Conservation (phyloP, 2,797 vertebrate species). For the Lithobates sylvaticus region DNA sequence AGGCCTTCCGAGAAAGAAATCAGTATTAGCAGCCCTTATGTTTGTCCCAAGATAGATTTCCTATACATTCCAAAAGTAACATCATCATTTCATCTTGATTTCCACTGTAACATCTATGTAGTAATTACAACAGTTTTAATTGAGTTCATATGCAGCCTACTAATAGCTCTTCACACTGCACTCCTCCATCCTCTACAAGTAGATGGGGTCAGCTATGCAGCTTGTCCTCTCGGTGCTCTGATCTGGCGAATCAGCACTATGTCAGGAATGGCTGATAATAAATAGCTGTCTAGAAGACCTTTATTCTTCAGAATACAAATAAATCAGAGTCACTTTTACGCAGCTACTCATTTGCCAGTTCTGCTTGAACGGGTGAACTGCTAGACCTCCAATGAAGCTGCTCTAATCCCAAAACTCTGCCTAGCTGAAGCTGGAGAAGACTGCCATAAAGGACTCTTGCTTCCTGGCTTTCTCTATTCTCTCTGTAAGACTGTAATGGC, state of each 20-base stretch:
- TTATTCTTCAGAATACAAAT: conserved; percentile 77
- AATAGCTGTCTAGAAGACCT: conserved; percentile 75
- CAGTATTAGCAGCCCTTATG: no score
- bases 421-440: neutral
- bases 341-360: conserved; percentile 69
- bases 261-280: conserved; percentile 75
- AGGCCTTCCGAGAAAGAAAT: no score
- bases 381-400: conserved; percentile 73
- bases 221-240: conserved; percentile 64
- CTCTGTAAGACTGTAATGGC: neutral
- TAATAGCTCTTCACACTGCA: conserved; percentile 11
- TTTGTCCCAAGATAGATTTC: no score
- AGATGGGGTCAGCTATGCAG: conserved; percentile 64
- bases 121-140: conserved; percentile 9
- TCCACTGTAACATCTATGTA: conserved; percentile 9
- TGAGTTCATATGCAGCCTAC: conserved; percentile 14
- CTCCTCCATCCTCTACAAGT: conserved; percentile 47
- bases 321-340: conserved; percentile 76
- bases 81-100: neutral
- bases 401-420: conserved; percentile 41
- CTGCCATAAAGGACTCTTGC: neutral
- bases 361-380: conserved; percentile 68
- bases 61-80: neutral
- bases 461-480: neutral
- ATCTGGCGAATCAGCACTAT: conserved; percentile 70